Conservation (phyloP, 2,888 invertebrate species). For the Cheilosia soror region DNA sequence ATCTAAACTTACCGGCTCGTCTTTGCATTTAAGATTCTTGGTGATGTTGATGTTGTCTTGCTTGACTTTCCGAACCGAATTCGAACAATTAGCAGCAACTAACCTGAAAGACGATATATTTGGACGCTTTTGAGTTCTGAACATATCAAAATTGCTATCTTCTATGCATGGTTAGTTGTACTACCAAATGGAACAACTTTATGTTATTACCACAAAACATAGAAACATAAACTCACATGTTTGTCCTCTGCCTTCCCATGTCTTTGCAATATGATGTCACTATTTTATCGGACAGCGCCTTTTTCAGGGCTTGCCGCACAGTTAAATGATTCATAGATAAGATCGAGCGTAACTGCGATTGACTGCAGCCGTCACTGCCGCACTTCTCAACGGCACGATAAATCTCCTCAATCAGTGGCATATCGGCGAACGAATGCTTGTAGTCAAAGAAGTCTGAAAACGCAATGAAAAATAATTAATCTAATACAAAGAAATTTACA, state of each 20-base stretch:
- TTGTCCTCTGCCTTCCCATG: slow-evolving; percentile 85
- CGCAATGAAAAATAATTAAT: slow-evolving; percentile 10
- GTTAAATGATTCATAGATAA: slow-evolving; percentile 84
- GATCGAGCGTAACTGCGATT: slow-evolving; percentile 82
- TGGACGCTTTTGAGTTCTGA: neutral
- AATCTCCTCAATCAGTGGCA: slow-evolving; percentile 84
- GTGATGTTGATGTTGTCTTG: slow-evolving; percentile 69
- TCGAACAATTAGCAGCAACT: slow-evolving; percentile 76
- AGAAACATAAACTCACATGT: slow-evolving; percentile 81
- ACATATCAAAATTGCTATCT: too few species aligned
- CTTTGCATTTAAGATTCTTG: slow-evolving; percentile 78
- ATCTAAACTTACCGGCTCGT: slow-evolving; percentile 78
- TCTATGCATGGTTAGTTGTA: neutral
- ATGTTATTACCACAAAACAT: neutral
- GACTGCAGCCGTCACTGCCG: slow-evolving; percentile 85
- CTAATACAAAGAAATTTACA: neutral
- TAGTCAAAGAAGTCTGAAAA: slow-evolving; percentile 77
- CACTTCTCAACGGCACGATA: slow-evolving; percentile 84
- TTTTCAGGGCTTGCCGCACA: slow-evolving; percentile 84
- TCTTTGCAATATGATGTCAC: slow-evolving; percentile 85
- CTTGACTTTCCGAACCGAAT: slow-evolving; percentile 71
- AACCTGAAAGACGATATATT: slow-evolving; percentile 70
- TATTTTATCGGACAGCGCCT: slow-evolving; percentile 81
- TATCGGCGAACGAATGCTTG: slow-evolving; percentile 79
- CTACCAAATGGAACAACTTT: neutral